Evolutionary conservation across 2,113 vertebrate species (phyloP).

Genomic region (Callaeas wilsoni): DNA sequence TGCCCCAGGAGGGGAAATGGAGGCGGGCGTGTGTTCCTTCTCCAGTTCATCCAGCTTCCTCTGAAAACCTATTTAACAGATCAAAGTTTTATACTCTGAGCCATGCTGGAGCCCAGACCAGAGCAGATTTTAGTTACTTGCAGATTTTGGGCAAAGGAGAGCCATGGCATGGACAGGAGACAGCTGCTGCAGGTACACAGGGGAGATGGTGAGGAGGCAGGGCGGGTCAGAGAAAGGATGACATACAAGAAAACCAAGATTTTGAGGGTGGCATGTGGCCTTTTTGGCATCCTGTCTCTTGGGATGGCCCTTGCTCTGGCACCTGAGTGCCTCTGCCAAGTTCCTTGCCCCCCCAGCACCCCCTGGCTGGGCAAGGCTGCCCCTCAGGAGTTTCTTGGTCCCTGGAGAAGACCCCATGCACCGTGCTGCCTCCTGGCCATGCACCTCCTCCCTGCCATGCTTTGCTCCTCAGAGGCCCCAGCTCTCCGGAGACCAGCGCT

Average conservation of each 20-base stretch:
- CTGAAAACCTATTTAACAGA: background rate
- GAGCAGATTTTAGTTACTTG: background rate
- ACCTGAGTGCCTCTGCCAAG: background rate
- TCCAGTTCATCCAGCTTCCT: background rate
- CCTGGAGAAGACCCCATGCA: background rate
- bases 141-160: background rate
- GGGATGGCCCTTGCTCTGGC: background rate
- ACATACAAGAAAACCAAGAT: background rate
- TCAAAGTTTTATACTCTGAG: conserved; percentile 34
- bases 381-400: background rate
- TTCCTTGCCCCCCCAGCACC: fast-evolving
- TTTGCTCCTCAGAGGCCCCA: background rate
- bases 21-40: background rate
- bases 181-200: background rate
- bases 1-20: background rate
- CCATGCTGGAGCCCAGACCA: background rate
- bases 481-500: background rate
- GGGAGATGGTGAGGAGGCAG: background rate
- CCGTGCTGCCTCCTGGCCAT: background rate
- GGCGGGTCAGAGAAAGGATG: background rate
- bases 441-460: background rate
- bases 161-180: background rate
- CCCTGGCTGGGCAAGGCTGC: background rate
- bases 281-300: background rate
- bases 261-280: background rate